A percentile compares a stretch with the other conserved stretches of the same genome.
Evolutionary conservation across 1,140 invertebrate genomes (phyloP).

Genomic region (Acromyrmex heyeri): DNA sequence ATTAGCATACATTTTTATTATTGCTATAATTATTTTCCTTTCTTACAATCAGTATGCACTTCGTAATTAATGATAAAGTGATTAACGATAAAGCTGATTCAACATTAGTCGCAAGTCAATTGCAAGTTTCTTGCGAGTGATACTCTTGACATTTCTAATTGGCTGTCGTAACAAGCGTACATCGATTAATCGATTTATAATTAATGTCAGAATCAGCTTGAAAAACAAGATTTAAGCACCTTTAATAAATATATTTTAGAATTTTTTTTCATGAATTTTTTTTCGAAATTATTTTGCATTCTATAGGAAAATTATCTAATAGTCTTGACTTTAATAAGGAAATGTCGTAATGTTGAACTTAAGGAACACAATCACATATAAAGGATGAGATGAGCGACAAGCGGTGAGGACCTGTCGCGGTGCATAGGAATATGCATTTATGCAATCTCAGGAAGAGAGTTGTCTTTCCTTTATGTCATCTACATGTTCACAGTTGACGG

Average conservation of each 20-base stretch:
- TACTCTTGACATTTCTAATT: too few species aligned
- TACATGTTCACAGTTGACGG: conserved; percentile 40
- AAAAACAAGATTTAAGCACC: not conserved
- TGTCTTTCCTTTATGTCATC: not conserved
- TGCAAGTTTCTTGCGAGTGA: too few species aligned
- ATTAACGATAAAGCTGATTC: not conserved
- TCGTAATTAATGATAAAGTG: not conserved
- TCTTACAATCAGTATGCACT: too few species aligned
- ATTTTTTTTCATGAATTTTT: not conserved
- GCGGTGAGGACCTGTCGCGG: conserved; percentile 12
- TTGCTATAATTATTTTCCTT: too few species aligned
- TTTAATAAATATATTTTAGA: not conserved
- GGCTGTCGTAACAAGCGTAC: too few species aligned
- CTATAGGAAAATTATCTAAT: not conserved
- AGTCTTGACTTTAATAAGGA: not conserved
- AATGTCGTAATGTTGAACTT: not conserved
- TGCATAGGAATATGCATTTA: conserved; percentile 30
- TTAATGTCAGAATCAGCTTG: too few species aligned
- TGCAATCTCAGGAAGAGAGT: not conserved
- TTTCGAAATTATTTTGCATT: not conserved
- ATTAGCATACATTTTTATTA: too few species aligned
- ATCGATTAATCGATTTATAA: too few species aligned
- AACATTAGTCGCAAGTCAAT: too few species aligned
- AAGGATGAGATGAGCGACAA: conserved; percentile 3
- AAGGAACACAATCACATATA: not conserved